Evolutionary conservation across 2,113 vertebrate genomes (phyloP).

Genomic region (Empidonax traillii): DNA sequence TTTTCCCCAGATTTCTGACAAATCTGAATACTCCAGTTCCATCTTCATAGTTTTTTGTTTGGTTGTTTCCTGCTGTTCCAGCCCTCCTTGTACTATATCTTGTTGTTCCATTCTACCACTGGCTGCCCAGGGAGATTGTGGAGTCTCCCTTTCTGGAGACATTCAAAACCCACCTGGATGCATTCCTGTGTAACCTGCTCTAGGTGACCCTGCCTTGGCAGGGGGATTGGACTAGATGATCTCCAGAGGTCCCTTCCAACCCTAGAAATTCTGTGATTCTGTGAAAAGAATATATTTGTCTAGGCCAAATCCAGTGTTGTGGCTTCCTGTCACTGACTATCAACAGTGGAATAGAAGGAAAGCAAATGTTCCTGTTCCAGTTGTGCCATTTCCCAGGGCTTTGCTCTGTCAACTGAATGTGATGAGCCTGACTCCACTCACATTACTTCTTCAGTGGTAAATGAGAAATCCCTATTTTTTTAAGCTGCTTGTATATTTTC

Average conservation of each 20-base stretch:
- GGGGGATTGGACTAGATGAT: too few species aligned
- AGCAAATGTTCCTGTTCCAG: neutral
- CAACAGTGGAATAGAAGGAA: neutral
- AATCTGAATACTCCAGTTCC: neutral
- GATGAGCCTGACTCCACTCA: neutral
- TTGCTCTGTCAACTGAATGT: neutral
- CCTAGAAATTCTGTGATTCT: too few species aligned
- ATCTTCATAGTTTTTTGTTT: neutral
- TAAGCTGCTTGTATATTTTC: neutral
- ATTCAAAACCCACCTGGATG: too few species aligned
- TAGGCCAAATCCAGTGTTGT: neutral
- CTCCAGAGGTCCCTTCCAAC: too few species aligned
- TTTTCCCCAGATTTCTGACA: neutral
- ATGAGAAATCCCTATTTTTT: neutral
- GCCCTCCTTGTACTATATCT: neutral
- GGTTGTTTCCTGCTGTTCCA: neutral
- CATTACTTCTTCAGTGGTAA: neutral
- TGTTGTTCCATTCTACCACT: neutral
- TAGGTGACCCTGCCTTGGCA: too few species aligned
- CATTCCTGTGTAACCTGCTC: too few species aligned
- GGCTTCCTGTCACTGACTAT: neutral
- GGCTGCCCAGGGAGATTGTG: too few species aligned
- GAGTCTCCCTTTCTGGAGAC: too few species aligned
- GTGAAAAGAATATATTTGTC: neutral
- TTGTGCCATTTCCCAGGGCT: neutral